These are phyloP conservation scores for Notolabrus celidotus DNA, from an alignment of 2,797 vertebrate genomes.

Conservation along the genomic window DNA sequence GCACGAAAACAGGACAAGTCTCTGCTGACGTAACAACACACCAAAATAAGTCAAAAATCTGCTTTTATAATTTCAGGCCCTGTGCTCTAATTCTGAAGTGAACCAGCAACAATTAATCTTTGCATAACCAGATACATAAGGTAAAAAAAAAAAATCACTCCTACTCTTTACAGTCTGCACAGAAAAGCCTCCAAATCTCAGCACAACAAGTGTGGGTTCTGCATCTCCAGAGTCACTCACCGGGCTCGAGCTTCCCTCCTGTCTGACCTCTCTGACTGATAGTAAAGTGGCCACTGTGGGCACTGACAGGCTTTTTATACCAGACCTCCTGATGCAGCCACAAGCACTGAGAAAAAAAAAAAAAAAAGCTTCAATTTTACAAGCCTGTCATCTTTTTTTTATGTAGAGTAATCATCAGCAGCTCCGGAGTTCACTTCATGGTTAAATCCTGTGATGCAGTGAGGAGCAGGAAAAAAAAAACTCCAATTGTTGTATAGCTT, in stretches of 20 bases:
- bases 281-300: conserved; percentile 82
- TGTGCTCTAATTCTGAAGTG: conserved; percentile 27
- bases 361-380: conserved; percentile 31
- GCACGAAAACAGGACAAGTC: conserved; percentile 16
- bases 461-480: not conserved
- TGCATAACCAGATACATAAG: not conserved
- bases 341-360: conserved; percentile 11
- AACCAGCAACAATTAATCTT: not conserved
- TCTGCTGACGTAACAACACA: not conserved
- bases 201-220: conserved; percentile 10
- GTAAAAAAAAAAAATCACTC: not conserved
- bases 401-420: conserved; percentile 46
- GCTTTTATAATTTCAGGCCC: conserved; percentile 18
- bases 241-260: conserved; percentile 69
- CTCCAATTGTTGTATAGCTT: conserved; percentile 25
- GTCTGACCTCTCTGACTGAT: conserved; percentile 84
- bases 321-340: conserved; percentile 70
- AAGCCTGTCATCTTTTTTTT: conserved; percentile 30
- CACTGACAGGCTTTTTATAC: conserved; percentile 82
- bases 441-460: conserved; percentile 39
- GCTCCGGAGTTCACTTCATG: conserved; percentile 34
- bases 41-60: conserved; percentile 24
- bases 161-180: not conserved
- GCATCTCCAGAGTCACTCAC: conserved; percentile 66
- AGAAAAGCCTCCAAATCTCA: conserved; percentile 27